Conservation (phyloP, 2,797 vertebrate species). For the Tenualosa ilisha region DNA sequence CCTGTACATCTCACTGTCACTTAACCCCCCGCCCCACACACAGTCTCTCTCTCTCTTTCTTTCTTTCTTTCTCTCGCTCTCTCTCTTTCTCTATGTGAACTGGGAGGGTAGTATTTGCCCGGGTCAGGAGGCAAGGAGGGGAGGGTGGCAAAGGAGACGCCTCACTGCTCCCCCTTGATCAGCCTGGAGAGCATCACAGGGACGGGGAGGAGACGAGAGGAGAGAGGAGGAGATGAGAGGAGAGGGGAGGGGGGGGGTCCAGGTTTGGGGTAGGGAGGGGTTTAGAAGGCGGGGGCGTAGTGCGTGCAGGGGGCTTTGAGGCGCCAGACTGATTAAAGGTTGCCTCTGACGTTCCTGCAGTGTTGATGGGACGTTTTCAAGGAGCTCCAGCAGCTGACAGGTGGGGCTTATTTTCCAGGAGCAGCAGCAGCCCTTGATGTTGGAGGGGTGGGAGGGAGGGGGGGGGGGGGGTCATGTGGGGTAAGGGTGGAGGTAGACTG, state of each 20-base stretch:
- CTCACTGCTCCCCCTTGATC: neutral
- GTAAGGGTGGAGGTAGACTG: neutral
- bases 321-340: constrained; percentile 13
- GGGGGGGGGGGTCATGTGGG: neutral
- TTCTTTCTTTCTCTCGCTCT: neutral
- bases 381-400: neutral
- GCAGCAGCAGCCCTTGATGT: constrained; percentile 12
- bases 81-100: neutral
- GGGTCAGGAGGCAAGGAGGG: neutral
- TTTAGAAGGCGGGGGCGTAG: neutral
- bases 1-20: neutral
- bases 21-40: neutral
- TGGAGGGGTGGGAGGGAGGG: neutral
- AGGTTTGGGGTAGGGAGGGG: neutral
- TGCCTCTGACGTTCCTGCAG: neutral
- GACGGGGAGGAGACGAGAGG: neutral
- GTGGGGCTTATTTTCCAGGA: constrained; percentile 7
- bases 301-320: neutral
- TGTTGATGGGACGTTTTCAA: neutral
- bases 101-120: neutral
- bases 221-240: too few species aligned
- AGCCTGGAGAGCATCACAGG: neutral
- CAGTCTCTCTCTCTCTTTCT: neutral
- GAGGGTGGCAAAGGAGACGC: neutral
- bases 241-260: too few species aligned